phyloP scores from a whole-genome alignment of 35 echinoderm and acorn worm genomes.

The Stichopus chloronotus region DNA sequence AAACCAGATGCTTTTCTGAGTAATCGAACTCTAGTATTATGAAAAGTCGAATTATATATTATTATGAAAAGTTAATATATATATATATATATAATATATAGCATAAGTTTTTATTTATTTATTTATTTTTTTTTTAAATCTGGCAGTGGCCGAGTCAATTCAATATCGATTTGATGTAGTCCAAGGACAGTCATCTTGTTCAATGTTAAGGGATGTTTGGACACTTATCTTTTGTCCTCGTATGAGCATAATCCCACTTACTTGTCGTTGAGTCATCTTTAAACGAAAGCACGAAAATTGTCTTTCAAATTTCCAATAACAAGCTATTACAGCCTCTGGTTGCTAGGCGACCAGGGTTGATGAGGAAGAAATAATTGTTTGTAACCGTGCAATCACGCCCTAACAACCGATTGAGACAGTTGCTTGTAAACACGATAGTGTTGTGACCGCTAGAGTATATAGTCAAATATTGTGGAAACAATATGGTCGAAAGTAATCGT shows the following conservation, averaged over 20 bases:
- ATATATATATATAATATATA: background rate
- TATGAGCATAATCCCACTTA: background rate
- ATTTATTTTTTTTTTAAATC: background rate
- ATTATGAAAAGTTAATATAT: too few species aligned
- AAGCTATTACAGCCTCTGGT: conserved; percentile 10
- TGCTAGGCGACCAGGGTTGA: background rate
- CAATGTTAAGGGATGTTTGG: background rate
- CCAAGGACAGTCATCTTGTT: conserved; percentile 3
- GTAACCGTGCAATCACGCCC: background rate
- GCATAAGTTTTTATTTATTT: background rate
- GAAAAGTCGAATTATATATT: too few species aligned
- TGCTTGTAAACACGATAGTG: background rate
- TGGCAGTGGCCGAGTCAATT: background rate
- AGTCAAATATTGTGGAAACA: too few species aligned
- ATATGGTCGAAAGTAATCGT: too few species aligned
- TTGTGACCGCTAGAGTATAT: background rate
- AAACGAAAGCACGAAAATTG: background rate
- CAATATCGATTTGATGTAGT: background rate
- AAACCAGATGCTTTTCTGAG: too few species aligned
- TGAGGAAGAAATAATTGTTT: conserved; percentile 7
- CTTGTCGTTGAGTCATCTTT: background rate
- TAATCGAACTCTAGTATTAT: too few species aligned
- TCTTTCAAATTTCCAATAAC: background rate
- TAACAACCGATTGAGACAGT: background rate
- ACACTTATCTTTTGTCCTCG: background rate